Conservation (phyloP, 2,888 invertebrate species). For the Pocota personata region DNA sequence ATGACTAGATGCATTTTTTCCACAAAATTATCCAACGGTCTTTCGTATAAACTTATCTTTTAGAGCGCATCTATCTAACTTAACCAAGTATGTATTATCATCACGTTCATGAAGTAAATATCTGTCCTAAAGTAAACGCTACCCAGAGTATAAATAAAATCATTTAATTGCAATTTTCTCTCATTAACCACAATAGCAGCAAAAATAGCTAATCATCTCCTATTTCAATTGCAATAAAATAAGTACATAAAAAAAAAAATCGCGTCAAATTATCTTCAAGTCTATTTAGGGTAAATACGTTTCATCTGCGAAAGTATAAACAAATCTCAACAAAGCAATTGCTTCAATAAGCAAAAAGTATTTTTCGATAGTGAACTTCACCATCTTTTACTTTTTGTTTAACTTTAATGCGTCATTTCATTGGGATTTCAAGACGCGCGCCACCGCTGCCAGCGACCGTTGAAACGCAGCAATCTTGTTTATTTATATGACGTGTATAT, state of each 20-base stretch:
- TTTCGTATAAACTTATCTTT: too few relatives aligned
- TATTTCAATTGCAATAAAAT: not conserved
- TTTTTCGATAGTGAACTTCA: not conserved
- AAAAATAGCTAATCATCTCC: not conserved
- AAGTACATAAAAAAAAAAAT: not conserved
- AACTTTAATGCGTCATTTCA: constrained; percentile 18
- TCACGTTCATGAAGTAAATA: too few relatives aligned
- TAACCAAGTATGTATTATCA: too few relatives aligned
- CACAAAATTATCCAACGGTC: too few relatives aligned
- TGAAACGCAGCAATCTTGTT: not conserved
- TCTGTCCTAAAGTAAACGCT: too few relatives aligned
- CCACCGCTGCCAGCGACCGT: not conserved
- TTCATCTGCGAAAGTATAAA: constrained; percentile 15
- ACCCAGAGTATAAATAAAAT: not conserved
- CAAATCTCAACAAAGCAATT: constrained; percentile 10
- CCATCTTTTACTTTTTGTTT: not conserved
- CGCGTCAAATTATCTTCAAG: not conserved
- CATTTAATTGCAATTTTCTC: not conserved
- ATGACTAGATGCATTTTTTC: too few relatives aligned
- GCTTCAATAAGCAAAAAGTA: not conserved
- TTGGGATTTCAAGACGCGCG: not conserved
- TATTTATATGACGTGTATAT: not conserved
- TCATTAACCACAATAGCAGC: not conserved
- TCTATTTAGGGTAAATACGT: not conserved
- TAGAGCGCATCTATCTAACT: too few relatives aligned